A percentile compares a stretch with the other conserved stretches of the same genome.
These are phyloP conservation scores for Cryptomyrus ogoouensis DNA, from an alignment of 2,113 vertebrate species.

Conservation along the genomic window DNA sequence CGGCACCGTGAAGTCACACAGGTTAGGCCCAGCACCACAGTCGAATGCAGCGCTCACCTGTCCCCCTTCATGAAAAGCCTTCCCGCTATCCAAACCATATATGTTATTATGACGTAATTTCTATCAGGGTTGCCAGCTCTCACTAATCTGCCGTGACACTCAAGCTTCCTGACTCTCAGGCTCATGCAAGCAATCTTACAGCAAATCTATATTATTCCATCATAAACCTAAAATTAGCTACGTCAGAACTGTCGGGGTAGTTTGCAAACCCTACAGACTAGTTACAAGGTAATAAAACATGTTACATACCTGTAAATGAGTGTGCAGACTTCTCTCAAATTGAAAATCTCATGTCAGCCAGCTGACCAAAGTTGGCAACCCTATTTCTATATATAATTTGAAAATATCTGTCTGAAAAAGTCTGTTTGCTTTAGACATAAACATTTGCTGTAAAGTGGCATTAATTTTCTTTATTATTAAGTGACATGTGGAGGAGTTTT, in stretches of 20 bases:
- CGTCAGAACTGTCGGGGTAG: too few relatives aligned
- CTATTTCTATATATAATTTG: not conserved
- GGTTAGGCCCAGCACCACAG: not conserved
- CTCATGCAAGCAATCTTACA: too few relatives aligned
- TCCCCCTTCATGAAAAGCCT: not conserved
- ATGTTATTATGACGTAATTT: not conserved
- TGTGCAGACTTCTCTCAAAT: too few relatives aligned
- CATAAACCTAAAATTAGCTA: too few relatives aligned
- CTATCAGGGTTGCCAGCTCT: not conserved
- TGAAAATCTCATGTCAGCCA: too few relatives aligned
- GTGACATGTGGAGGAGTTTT: too few relatives aligned
- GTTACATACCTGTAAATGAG: too few relatives aligned
- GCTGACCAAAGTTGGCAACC: too few relatives aligned
- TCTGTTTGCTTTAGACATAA: not conserved
- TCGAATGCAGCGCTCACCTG: slow-evolving; percentile 4
- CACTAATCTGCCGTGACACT: not conserved
- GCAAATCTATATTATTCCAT: too few relatives aligned
- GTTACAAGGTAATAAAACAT: too few relatives aligned
- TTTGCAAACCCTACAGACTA: too few relatives aligned
- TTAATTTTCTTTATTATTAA: not conserved
- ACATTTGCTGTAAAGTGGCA: not conserved
- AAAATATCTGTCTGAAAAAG: not conserved
- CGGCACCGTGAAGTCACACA: slow-evolving; percentile 27
- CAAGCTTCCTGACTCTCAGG: not conserved
- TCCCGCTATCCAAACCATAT: not conserved